These are phyloP conservation scores for Thripadectes ignobilis DNA, from an alignment of 2,797 vertebrate species.

Conservation along the genomic window DNA sequence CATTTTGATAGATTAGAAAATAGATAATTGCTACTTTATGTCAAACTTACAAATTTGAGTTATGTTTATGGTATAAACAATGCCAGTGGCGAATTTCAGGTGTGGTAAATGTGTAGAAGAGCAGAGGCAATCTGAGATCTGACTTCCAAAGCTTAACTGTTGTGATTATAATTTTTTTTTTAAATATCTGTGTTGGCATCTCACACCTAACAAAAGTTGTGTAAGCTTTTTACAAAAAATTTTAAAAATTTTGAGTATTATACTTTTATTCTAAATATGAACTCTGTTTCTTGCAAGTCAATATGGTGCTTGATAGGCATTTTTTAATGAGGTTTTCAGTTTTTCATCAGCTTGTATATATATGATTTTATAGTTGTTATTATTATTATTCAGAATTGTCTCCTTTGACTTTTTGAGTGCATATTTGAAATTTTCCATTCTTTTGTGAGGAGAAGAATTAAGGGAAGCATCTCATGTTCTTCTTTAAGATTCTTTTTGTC, in stretches of 20 bases:
- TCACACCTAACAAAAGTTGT: not conserved
- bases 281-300: not conserved
- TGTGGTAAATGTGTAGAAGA: not conserved
- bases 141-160: not conserved
- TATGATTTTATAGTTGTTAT: not conserved
- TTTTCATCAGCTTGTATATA: not conserved
- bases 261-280: not conserved
- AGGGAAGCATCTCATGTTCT: not conserved
- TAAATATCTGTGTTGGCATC: not conserved
- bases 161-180: not conserved
- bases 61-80: not conserved
- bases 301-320: rapidly evolving
- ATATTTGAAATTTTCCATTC: not conserved
- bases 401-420: not conserved
- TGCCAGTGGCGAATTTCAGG: not conserved
- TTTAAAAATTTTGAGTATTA: not conserved
- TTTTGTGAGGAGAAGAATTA: not conserved
- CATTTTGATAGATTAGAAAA: not conserved
- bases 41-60: not conserved
- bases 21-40: not conserved
- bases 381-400: not conserved
- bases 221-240: not conserved
- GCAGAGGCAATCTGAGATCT: not conserved
- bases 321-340: not conserved
- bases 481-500: not conserved